Base-by-base conservation (phyloP, 2,113 vertebrate genomes). In the Phylloscopus trochiloides region DNA sequence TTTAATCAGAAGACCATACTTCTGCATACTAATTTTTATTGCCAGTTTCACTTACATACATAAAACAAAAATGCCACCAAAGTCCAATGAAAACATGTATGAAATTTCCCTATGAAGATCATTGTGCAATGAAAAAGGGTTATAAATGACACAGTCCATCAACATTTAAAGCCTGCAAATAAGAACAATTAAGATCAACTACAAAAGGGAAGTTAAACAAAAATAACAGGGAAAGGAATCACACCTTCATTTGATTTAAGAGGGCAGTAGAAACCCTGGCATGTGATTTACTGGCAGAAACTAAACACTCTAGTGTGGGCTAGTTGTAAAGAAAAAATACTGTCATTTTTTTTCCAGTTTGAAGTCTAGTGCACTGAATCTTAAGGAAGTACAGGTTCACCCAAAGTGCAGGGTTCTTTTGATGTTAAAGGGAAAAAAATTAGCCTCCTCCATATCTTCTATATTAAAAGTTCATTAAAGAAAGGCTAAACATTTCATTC, bases 131-230 rank as follows among this genome's bases (percentile, higher is more conserved):
- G 80, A 94, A 94, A 88, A 68, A 91, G 90, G 67, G 79, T 55
- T 96, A 77, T 96, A 96, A 96, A 96, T 94, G 94, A 97, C 94
- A 94, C 63, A 97, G 84, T 59, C 67, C 94, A 97, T 97, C 95
- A 95, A 94, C 79, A 93, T 96, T 97, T 97, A 97, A 97, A 96
- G 94, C 77, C 94, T 95, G 79, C 85, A 97, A 97, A 96, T 94
- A 97, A 96, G 88, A 97, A 97, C 95, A 97, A 97, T 97, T 96
- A 98, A 95, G 95, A 95, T 95, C 96, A 95, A 80, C 90, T 82
- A 94, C 91, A 86, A 97, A 97, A 90, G 90, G 78, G 71, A 83
- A 88, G 75, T 95, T 76, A 94, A 97, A 94, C 68, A 96, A 96
- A 96, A 97, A 94, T 95, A 86, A 95, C 68, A 92, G 67, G 95